Evolutionary conservation across 2,113 vertebrate genomes (phyloP), one percentile per base, ranked within the genome.

Genomic region (Stegastes partitus): DNA sequence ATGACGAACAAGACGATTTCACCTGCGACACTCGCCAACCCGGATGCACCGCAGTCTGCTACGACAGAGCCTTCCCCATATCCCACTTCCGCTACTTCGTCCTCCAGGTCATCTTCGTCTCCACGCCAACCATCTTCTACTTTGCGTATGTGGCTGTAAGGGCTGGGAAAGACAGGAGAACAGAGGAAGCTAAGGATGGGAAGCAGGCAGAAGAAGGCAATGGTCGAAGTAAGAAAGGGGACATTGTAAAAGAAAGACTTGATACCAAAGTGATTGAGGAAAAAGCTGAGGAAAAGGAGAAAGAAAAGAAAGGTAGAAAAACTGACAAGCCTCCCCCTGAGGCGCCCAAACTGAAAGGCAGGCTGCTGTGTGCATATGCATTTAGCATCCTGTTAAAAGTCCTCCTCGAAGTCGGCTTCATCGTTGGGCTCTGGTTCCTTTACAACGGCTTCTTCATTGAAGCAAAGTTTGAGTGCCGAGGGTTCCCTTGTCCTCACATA

Each of bases 21-120:
- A 86, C 96, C n/a, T 99, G 98, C 74, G 99, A 99, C 90, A 99
- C 97, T 0, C 83, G 55, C 22, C 97, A 99, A 89, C 98, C 98
- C 0, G 98, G 98, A 79, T 99, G 98, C 84, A 93, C 95, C 47
- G 91, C 96, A 0, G 97, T 97, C 68, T 99, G 98, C 92, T 99
- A 99, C 0, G 98, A 99, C 90, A 95, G 93, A 81, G 97, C 97
- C 59, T 99, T 99, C 91, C 98, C 98, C 78, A 97, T 99, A 88
- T 99, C 98, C 64, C 98, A 99, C 89, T 96, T 98, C 82, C 98
- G 98, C 64, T 98, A 96, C 94, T 99, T 98, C 91, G 96, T 99
- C 79, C 95, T 99, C n/a, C 98, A 99, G 79, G 95, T 99, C 86
- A 96, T 99, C 85, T 97, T 99, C 0, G 97, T 99, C 90, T 98